A percentile compares a stretch with the other conserved stretches of the same genome.
Evolutionary conservation across 2,113 vertebrate species (phyloP).

Genomic region (Sialia sialis): DNA sequence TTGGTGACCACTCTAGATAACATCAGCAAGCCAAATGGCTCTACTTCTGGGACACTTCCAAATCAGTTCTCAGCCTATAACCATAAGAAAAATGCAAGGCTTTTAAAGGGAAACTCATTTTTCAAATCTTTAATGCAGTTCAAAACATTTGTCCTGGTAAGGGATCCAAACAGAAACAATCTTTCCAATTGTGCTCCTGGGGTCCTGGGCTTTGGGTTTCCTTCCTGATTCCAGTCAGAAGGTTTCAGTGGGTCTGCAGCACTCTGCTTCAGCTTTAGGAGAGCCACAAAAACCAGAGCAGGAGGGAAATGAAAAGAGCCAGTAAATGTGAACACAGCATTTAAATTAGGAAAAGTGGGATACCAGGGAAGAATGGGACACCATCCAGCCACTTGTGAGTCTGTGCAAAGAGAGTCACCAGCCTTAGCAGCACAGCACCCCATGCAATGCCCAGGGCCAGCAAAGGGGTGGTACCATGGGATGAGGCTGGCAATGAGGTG

Average conservation of each 20-base stretch:
- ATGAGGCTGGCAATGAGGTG: rapidly evolving
- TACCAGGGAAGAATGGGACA: not conserved
- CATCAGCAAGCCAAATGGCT: not conserved
- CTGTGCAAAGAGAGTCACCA: not conserved
- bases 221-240: not conserved
- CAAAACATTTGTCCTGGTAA: not conserved
- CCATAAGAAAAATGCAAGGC: not conserved
- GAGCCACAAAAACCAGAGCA: not conserved
- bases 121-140: not conserved
- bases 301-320: not conserved
- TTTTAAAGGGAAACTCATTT: not conserved
- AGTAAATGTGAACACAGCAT: not conserved
- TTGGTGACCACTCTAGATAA: not conserved
- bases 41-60: not conserved
- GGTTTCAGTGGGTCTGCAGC: not conserved
- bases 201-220: not conserved
- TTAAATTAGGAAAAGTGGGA: not conserved
- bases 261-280: not conserved
- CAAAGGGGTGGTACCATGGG: not conserved
- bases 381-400: not conserved
- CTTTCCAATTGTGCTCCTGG: not conserved
- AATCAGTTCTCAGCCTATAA: not conserved
- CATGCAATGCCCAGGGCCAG: not conserved
- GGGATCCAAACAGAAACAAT: not conserved
- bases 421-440: rapidly evolving